These are phyloP conservation scores for Bombus fervidus DNA, from an alignment of 1,140 invertebrate species.

Conservation along the genomic window DNA sequence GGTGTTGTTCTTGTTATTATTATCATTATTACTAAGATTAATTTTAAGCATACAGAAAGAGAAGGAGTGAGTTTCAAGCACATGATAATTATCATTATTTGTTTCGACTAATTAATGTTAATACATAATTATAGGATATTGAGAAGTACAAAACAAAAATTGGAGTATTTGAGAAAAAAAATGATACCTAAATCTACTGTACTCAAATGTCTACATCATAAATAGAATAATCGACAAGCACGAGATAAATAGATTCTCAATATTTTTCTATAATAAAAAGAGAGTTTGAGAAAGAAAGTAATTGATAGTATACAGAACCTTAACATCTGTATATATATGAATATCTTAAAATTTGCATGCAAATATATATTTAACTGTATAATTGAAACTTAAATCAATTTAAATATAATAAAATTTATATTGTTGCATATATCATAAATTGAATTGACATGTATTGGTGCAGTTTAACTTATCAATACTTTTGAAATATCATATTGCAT, in stretches of 20 bases:
- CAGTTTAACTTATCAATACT: slow-evolving; percentile 26
- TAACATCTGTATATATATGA: slow-evolving; percentile 14
- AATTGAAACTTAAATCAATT: not conserved
- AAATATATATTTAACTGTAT: slow-evolving; percentile 20
- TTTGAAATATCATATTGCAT: slow-evolving; percentile 40
- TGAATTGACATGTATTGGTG: slow-evolving; percentile 48
- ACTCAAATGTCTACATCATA: slow-evolving; percentile 35
- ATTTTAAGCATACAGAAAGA: slow-evolving; percentile 83
- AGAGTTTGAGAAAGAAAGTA: slow-evolving; percentile 16
- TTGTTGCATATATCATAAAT: not conserved
- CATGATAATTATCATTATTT: slow-evolving; percentile 76
- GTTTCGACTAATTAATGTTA: slow-evolving; percentile 57
- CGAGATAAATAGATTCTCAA: slow-evolving; percentile 37
- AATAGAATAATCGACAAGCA: slow-evolving; percentile 50
- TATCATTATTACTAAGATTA: slow-evolving; percentile 74
- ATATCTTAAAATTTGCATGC: slow-evolving; percentile 48
- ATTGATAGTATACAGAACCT: slow-evolving; percentile 10
- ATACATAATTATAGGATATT: slow-evolving; percentile 48
- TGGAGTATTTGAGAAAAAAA: slow-evolving; percentile 38
- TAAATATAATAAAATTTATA: not conserved
- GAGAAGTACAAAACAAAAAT: slow-evolving; percentile 24
- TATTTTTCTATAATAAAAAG: slow-evolving; percentile 18
- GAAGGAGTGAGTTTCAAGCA: slow-evolving; percentile 83
- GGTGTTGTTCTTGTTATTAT: slow-evolving; percentile 61
- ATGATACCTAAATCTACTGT: slow-evolving; percentile 67